Evolutionary conservation across 23 tunicate species (phyloP), one percentile per base, ranked within the genome.

Genomic region (Phallusia fumigata): DNA sequence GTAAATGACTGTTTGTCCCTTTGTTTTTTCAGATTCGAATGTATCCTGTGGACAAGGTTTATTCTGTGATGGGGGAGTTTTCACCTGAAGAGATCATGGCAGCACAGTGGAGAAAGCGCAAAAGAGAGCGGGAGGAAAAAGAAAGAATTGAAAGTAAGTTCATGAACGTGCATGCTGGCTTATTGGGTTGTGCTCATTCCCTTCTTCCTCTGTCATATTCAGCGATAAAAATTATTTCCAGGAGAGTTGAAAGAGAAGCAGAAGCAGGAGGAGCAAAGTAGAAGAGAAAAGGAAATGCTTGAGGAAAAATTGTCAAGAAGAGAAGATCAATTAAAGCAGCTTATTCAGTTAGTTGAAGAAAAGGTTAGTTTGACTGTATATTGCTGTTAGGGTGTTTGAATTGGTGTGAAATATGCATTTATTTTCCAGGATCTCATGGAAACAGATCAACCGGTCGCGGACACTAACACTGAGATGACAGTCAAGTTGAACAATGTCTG

Each of bases 1-100:
- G 47, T n/a, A n/a, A n/a, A n/a, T n/a, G n/a, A n/a, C 47, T 40
- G 47, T 40, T 40, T 40, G 47, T 3, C n/a, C n/a, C n/a, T n/a
- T 24, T 58, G 11, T 80, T 31, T 31, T 75, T 34, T 22, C 30
- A 73, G 86, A 24, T 40, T 13, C 82, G 78, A 3, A 87, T 76
- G 86, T 87, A 87, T 50, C 86, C 91, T 19, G 85, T 87, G 81
- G 80, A 82, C 26, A 87, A 87, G 40, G 86, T 87, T 22, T 87
- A 87, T 73, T 76, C 86, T 31, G 78, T 32, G 5, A 36, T 82
- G 79, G 91, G 91, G 18, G 91, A 87, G 33, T 87, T 81, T 36
- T 81, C 76, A 53, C 82, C 74, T 10, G 91, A 87, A 65, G 91
- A 87, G 76, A 69, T 87, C 32, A 32, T 82, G 36, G 86, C 86